Base-by-base conservation (phyloP, 2,888 invertebrate genomes). In the Temnothorax unifasciatus region DNA sequence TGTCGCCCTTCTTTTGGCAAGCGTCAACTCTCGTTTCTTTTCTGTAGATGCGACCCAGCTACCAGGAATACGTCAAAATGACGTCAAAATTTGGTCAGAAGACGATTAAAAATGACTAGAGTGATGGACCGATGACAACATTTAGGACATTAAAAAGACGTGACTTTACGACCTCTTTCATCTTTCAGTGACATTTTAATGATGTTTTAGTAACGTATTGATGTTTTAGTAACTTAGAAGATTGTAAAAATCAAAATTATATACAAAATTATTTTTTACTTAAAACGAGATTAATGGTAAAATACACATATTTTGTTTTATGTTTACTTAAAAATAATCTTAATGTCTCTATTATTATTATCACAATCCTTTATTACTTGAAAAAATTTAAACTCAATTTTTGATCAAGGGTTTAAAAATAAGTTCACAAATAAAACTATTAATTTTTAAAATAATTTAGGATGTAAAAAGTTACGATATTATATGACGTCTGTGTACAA, bases 121-220 rank as follows among this genome's bases (percentile, higher is more conserved):
- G 68, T 68, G 29, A 50, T 50, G 6, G 50, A 68, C 68, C 29
- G 4, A 34, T 68, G 29, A 50, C 68, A 18, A 68, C 29, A 50
- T 68, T 68, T n/a, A 34, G 25, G 8, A 50, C 50, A 1, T 68
- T 29, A 68, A 34, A 68, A 68, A 50, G 47, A 68, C 50, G 18
- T 68, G 11, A 50, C 29, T 50, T 50, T 18, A 18, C n/a, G 15
- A 52, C 52, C 2, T 2, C 6, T 52, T 50, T 50, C 1, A 18
- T 18, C 11, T 44, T 44, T 44, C 1, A 68, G 13, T 47, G 8
- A 47, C 44, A 3, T 66, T 47, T 47, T 25, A 68, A 21, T 68
- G 29, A 66, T 15, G 15, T 25, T 66, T 47, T 29, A 66, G 44
- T 47, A n/a, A 47, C 41, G n/a, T 38, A 6, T 1, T 29, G 29